A percentile compares a stretch with the other conserved stretches of the same genome.
Conservation (phyloP, 2,113 vertebrate genomes). For the Ginglymostoma cirratum region DNA sequence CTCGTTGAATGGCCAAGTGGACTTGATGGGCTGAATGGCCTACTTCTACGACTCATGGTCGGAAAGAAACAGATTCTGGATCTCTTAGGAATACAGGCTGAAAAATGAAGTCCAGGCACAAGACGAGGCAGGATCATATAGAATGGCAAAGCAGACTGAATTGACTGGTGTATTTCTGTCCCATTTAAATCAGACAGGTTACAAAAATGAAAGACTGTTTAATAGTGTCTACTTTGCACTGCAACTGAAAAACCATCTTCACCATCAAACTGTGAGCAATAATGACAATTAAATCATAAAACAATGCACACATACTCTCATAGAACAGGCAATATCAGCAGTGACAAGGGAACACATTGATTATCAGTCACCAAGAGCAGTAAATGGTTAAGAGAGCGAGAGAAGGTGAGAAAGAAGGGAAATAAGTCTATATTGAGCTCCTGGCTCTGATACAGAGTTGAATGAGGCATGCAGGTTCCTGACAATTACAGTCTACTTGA, state of each 20-base stretch:
- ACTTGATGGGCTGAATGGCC: no score
- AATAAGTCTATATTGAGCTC: neutral
- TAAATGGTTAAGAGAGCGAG: no score
- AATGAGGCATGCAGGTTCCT: neutral
- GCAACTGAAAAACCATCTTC: neutral
- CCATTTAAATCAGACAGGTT: no score
- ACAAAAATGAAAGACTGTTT: neutral
- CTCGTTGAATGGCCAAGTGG: no score
- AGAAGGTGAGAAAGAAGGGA: neutral
- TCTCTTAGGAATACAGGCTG: no score
- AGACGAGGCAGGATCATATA: no score
- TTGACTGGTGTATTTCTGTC: no score
- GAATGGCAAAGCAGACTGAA: no score
- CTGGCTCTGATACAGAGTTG: neutral
- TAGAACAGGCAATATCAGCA: neutral
- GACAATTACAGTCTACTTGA: neutral
- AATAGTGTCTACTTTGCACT: neutral
- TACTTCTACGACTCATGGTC: no score
- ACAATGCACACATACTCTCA: neutral
- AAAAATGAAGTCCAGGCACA: no score
- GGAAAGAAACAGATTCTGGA: no score
- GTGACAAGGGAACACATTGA: neutral
- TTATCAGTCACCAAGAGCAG: neutral
- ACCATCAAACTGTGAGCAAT: neutral
- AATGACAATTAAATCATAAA: no score